Percentiles rank a stretch among this genome's conserved stretches.
phyloP scores from a whole-genome alignment of 2,113 vertebrate genomes.

The Plecturocebus donacophilus region DNA sequence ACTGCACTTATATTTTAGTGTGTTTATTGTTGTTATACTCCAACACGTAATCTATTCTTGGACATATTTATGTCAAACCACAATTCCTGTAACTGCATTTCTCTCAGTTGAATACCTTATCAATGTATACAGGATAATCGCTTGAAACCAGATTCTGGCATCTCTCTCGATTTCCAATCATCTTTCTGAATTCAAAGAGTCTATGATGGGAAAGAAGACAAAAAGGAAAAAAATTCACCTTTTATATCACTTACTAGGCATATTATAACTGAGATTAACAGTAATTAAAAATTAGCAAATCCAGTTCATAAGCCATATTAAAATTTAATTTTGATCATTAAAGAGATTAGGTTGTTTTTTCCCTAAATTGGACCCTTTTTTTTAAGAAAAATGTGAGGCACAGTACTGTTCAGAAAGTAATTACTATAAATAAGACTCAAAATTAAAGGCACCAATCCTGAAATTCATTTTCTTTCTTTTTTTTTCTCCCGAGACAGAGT shows the following conservation, averaged over 20 bases:
- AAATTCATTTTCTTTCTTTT: neutral
- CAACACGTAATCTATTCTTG: neutral
- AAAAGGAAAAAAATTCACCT: slow-evolving; percentile 53
- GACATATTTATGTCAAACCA: slow-evolving; percentile 1
- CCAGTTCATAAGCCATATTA: neutral
- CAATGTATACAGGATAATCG: slow-evolving; percentile 95
- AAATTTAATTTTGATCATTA: slow-evolving; percentile 39
- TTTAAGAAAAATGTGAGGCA: neutral
- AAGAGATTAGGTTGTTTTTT: neutral
- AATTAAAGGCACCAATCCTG: neutral
- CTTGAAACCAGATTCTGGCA: slow-evolving; percentile 93
- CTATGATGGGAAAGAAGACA: slow-evolving; percentile 83
- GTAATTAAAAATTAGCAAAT: slow-evolving; percentile 35
- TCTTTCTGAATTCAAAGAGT: slow-evolving; percentile 97
- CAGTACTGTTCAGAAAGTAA: slow-evolving; percentile 34
- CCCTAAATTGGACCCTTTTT: neutral
- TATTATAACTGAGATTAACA: neutral
- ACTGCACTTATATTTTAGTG: neutral
- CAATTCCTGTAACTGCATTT: neutral
- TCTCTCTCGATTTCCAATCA: slow-evolving; percentile 95
- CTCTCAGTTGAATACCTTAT: slow-evolving; percentile 89
- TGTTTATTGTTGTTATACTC: neutral
- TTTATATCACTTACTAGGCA: neutral
- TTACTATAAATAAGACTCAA: neutral
- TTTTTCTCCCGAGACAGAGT: too few relatives aligned